Base-by-base conservation (phyloP, 2,113 vertebrate species). In the Mustela nigripes region DNA sequence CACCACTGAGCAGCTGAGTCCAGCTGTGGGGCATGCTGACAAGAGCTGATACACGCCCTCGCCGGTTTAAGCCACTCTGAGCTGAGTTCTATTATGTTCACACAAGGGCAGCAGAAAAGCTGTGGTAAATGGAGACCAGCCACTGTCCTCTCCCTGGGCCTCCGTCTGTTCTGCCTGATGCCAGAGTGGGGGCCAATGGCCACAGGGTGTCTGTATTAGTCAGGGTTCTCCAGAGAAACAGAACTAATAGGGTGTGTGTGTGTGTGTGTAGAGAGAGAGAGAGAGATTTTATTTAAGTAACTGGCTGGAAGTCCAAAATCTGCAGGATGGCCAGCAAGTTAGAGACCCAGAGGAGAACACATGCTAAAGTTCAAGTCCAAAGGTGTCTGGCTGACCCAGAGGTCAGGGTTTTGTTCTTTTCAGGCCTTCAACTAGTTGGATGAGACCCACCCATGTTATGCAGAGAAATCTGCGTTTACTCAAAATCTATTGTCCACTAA, bases 11-110 rank as follows among this genome's bases (percentile, higher is more conserved):
- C 18, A 28, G 48, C 92, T 92, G 65, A 82, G 48, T 53, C 65
- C 21, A 62, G 42, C 33, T 31, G 33, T 11, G 21, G 71, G 76
- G 26, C 45, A 31, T 21, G 58, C 21, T 39, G 12, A 48, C 15
- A 7, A 0, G 2, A 0, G 3, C n/a, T 39, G 48, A 42, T 39
- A 42, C 31, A 36, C 7, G 19, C 18, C 4, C 45, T 56, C 0
- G 0, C 12, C 1, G 3, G 45, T 26, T 82, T 33, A 69, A 71
- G 67, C 60, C 39, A 24, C 50, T 39, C 7, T 18, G 26, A 50
- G 56, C 62, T 79, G 76, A 82, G 14, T 42, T 71, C 56, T 45
- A 14, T 76, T 58, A 1, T 19, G 18, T 86, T 82, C 56, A 31
- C 53, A 5, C 60, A 36, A 19, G 39, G 31, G 36, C 58, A 28